Evolutionary conservation across 2,797 vertebrate genomes (phyloP).

Genomic region (Hoplostethus mediterraneus): DNA sequence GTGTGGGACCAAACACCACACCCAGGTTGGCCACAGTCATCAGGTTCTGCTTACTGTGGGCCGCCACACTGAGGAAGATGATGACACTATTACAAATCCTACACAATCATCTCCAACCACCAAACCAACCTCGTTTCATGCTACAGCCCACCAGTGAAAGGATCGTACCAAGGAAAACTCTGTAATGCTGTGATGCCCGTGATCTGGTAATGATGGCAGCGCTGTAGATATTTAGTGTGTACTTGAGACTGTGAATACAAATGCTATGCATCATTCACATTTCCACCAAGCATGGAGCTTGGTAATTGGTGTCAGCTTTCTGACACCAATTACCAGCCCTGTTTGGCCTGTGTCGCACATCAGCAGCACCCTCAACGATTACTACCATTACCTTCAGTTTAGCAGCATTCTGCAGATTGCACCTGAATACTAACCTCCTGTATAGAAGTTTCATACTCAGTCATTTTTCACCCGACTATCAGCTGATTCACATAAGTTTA

Average conservation of each 20-base stretch:
- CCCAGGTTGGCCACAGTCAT: slow-evolving; percentile 98
- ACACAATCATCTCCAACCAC: slow-evolving; percentile 10
- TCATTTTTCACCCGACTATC: not conserved
- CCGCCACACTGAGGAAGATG: slow-evolving; percentile 75
- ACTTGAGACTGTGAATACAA: not conserved
- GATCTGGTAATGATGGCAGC: not conserved
- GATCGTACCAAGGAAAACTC: not conserved
- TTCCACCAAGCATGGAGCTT: not conserved
- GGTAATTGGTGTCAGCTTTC: not conserved
- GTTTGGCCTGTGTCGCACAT: not conserved
- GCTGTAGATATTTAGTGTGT: not conserved
- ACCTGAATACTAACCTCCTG: not conserved
- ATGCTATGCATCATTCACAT: not conserved
- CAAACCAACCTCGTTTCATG: not conserved
- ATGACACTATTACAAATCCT: not conserved
- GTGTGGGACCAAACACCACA: slow-evolving; percentile 97
- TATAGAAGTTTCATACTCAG: not conserved
- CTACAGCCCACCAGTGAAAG: not conserved
- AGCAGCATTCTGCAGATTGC: not conserved
- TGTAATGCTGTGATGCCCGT: not conserved
- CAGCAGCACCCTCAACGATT: no score
- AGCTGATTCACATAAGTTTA: not conserved
- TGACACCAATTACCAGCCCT: not conserved
- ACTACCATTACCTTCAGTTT: not conserved
- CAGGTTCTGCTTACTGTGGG: slow-evolving; percentile 89